Percentiles rank a stretch among this genome's conserved stretches.
phyloP scores from a whole-genome alignment of 2,113 vertebrate genomes.

The Panurus biarmicus region DNA sequence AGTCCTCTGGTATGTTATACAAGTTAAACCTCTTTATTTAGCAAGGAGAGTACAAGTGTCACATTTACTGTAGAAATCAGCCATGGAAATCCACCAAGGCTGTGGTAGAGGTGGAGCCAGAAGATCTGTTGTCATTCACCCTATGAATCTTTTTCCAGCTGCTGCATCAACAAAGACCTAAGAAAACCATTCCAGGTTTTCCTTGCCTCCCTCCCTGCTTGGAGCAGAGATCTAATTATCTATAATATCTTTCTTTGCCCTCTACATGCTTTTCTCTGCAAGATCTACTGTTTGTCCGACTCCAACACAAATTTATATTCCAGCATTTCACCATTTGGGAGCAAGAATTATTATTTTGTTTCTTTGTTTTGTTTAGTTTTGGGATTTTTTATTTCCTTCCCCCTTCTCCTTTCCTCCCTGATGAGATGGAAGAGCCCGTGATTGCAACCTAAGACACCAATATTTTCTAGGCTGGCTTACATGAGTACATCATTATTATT shows the following conservation, averaged over 20 bases:
- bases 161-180: not conserved
- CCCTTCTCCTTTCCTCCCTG: not conserved
- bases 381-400: accelerated
- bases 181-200: not conserved
- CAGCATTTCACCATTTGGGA: not conserved
- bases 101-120: not conserved
- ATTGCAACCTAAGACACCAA: not conserved
- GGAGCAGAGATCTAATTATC: not conserved
- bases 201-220: not conserved
- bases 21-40: not conserved
- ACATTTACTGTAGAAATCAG: not conserved
- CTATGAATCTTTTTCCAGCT: not conserved
- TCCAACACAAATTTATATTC: not conserved
- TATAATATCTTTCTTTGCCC: not conserved
- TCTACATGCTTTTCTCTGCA: not conserved
- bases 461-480: not conserved
- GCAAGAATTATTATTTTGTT: not conserved
- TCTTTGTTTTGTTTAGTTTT: not conserved
- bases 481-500: not conserved
- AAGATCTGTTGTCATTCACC: not conserved
- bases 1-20: not conserved
- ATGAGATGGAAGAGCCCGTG: not conserved
- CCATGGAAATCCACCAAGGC: not conserved
- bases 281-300: not conserved
- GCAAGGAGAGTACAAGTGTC: not conserved